Evolutionary conservation across 2,888 invertebrate genomes (phyloP).

Genomic region (Nipponacmea schrenckii): DNA sequence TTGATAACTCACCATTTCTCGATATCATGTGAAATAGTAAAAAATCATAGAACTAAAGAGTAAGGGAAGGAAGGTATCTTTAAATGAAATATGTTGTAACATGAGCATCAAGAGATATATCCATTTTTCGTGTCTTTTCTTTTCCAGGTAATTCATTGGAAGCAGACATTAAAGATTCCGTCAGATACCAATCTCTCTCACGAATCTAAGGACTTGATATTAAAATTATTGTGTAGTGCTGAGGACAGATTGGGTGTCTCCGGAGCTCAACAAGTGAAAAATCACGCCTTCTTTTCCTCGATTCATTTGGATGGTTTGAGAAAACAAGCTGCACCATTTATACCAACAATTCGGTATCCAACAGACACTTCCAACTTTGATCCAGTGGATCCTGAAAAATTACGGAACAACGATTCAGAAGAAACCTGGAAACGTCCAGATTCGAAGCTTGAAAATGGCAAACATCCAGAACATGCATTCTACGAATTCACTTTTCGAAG

Average conservation of each 20-base stretch:
- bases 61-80: no score
- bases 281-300: conserved; percentile 87
- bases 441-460: conserved; percentile 59
- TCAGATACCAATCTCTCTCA: conserved; percentile 85
- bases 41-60: no score
- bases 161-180: conserved; percentile 90
- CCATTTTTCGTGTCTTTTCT: conserved; percentile 6
- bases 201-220: conserved; percentile 90
- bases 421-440: conserved; percentile 48
- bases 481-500: conserved; percentile 99
- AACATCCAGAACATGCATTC: conserved; percentile 90
- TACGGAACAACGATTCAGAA: conserved; percentile 51
- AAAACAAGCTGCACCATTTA: conserved; percentile 90
- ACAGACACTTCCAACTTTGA: conserved; percentile 99
- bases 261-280: conserved; percentile 89
- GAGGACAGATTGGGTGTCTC: conserved; percentile 90
- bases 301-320: conserved; percentile 90
- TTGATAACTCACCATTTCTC: no score
- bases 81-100: no score
- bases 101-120: no score
- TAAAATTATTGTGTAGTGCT: conserved; percentile 88
- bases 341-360: conserved; percentile 92
- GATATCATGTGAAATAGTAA: no score
- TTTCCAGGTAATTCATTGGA: conserved; percentile 94
- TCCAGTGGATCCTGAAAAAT: conserved; percentile 64